Conservation (phyloP, 2,797 vertebrate species). For the Gymnoscopelus braueri region DNA sequence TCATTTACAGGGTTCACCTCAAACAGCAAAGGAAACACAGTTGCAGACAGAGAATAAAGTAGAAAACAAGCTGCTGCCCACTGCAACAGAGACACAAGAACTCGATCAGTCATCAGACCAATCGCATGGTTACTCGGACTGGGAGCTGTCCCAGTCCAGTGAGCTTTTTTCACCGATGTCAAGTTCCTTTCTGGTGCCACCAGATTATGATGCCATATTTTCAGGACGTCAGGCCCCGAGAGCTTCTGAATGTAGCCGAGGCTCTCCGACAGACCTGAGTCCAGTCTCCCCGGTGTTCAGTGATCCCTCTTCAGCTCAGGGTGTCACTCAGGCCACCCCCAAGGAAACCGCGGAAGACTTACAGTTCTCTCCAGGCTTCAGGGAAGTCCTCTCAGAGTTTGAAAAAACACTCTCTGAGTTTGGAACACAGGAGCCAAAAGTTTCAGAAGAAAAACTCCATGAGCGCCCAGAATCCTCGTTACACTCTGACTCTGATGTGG, state of each 20-base stretch:
- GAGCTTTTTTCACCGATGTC: constrained; percentile 61
- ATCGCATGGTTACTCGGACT: constrained; percentile 15
- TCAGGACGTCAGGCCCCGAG: constrained; percentile 53
- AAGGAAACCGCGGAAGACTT: constrained; percentile 30
- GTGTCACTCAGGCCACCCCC: constrained; percentile 11
- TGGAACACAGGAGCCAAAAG: constrained; percentile 24
- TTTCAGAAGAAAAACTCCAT: constrained; percentile 4
- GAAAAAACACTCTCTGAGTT: constrained; percentile 55
- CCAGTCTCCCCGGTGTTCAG: constrained; percentile 54
- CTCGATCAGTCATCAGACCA: constrained; percentile 7
- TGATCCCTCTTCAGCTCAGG: constrained; percentile 36
- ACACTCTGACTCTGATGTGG: constrained; percentile 68
- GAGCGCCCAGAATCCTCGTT: constrained; percentile 45
- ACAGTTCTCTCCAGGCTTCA: constrained; percentile 59
- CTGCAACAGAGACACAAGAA: constrained; percentile 26
- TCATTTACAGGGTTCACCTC: constrained; percentile 70
- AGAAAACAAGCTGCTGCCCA: constrained; percentile 32
- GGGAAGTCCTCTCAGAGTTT: constrained; percentile 60
- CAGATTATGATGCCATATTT: constrained; percentile 60
- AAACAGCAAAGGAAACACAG: constrained; percentile 55
- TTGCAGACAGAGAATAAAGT: constrained; percentile 22
- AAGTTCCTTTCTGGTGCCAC: constrained; percentile 52
- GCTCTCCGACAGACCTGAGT: constrained; percentile 47
- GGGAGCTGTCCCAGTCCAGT: constrained; percentile 29
- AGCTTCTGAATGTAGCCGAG: constrained; percentile 50